These are phyloP conservation scores for Odontamblyopus rebecca DNA, from an alignment of 2,797 vertebrate species.

Conservation along the genomic window DNA sequence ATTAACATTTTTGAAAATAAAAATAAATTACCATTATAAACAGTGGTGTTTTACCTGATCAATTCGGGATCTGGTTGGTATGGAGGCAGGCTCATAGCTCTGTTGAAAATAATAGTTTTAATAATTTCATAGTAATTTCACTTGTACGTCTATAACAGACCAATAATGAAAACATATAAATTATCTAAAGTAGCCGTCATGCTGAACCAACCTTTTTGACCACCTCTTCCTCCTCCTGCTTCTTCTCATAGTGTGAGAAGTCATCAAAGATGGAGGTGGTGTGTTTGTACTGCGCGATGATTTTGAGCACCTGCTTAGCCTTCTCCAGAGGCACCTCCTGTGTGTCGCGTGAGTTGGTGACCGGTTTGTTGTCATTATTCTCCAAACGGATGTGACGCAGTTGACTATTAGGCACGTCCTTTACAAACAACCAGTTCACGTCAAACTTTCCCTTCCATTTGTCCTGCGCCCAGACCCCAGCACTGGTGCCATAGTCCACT, in stretches of 20 bases:
- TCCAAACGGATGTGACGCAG: conserved; percentile 97
- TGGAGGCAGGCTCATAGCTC: conserved; percentile 78
- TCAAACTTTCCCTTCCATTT: conserved; percentile 99
- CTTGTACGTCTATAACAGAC: not conserved
- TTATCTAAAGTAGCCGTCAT: not conserved
- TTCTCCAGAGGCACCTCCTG: conserved; percentile 99
- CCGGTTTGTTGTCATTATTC: conserved; percentile 99
- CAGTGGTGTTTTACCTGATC: conserved; percentile 72
- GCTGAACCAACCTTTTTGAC: conserved; percentile 88
- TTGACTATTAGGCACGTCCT: conserved; percentile 98
- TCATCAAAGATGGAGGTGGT: conserved; percentile 99
- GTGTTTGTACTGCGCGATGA: conserved; percentile 97
- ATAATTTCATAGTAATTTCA: not conserved
- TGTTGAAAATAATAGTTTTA: conserved; percentile 42
- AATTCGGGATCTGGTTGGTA: conserved; percentile 78
- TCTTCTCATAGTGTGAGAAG: conserved; percentile 99
- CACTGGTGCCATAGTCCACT: conserved; percentile 97
- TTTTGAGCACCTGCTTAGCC: conserved; percentile 97
- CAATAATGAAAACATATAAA: not conserved
- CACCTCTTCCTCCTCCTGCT: conserved; percentile 98
- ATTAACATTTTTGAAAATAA: not conserved
- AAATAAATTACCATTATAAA: not conserved
- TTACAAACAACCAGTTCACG: conserved; percentile 98
- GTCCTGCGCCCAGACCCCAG: conserved; percentile 99
- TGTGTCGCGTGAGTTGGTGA: conserved; percentile 98